Evolutionary conservation across 2,797 vertebrate species (phyloP).

Genomic region (Crax fasciolata): DNA sequence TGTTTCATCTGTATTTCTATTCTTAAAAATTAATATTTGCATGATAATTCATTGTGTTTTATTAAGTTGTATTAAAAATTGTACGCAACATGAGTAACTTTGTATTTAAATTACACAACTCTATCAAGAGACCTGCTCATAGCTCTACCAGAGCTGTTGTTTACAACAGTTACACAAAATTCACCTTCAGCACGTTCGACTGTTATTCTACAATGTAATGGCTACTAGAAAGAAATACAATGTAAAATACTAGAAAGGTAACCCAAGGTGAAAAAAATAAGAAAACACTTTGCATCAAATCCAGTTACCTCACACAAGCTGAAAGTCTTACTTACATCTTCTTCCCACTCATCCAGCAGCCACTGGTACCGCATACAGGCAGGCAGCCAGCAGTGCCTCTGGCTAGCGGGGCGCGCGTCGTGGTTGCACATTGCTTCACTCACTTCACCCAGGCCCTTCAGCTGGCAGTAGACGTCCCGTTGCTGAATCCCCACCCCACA

Average conservation of each 20-base stretch:
- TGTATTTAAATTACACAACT: background rate
- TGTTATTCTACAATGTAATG: background rate
- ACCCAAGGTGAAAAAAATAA: background rate
- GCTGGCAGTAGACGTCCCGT: slow-evolving; percentile 89
- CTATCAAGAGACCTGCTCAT: background rate
- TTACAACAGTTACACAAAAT: background rate
- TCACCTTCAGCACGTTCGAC: background rate
- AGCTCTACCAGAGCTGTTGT: background rate
- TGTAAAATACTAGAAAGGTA: background rate
- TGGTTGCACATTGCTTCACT: slow-evolving; percentile 81
- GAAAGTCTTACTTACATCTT: slow-evolving; percentile 84
- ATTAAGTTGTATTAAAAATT: background rate
- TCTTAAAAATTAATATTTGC: background rate
- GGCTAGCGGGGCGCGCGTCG: slow-evolving; percentile 66
- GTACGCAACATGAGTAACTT: background rate
- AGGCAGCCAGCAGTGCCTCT: slow-evolving; percentile 81
- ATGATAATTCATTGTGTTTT: background rate
- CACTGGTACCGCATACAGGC: slow-evolving; percentile 87
- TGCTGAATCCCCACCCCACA: slow-evolving; percentile 90
- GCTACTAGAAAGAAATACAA: background rate
- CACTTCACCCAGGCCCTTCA: slow-evolving; percentile 85
- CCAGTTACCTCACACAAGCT: too few species aligned
- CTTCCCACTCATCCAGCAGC: slow-evolving; percentile 85
- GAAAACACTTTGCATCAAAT: fast-evolving
- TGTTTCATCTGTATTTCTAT: background rate